These are phyloP conservation scores for Formicarius rufipectus DNA, from an alignment of 2,113 vertebrate genomes.

Conservation along the genomic window DNA sequence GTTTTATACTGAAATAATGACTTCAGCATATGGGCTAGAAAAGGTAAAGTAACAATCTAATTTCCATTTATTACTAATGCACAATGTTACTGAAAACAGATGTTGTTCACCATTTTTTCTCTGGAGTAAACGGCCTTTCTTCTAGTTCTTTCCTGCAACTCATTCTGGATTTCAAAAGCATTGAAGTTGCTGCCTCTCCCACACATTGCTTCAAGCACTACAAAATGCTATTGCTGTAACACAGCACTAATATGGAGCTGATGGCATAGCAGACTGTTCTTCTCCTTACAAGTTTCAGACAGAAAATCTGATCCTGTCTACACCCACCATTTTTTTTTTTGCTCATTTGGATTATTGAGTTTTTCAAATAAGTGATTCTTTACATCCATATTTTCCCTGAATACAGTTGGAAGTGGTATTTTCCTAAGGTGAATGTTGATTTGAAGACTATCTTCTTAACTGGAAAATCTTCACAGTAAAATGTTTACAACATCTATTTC, in stretches of 20 bases:
- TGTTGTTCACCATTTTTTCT: background rate
- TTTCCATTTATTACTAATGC: background rate
- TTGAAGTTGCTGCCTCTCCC: background rate
- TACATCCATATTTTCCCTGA: background rate
- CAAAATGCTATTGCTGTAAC: background rate
- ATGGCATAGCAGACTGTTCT: background rate
- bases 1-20: background rate
- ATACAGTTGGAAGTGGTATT: background rate
- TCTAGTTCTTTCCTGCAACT: background rate
- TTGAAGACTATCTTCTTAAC: background rate
- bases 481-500: background rate
- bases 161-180: background rate
- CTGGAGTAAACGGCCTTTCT: background rate
- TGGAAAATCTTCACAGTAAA: background rate
- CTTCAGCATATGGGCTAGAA: background rate
- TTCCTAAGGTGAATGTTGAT: background rate
- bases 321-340: background rate
- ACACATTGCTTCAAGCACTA: background rate
- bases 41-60: background rate
- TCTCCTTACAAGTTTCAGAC: background rate
- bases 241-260: background rate
- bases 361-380: background rate
- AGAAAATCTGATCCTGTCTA: background rate
- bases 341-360: fast-evolving
- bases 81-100: background rate